A percentile compares a stretch with the other conserved stretches of the same genome.
Evolutionary conservation across 2,113 vertebrate genomes (phyloP).

Genomic region (Cromileptes altivelis): DNA sequence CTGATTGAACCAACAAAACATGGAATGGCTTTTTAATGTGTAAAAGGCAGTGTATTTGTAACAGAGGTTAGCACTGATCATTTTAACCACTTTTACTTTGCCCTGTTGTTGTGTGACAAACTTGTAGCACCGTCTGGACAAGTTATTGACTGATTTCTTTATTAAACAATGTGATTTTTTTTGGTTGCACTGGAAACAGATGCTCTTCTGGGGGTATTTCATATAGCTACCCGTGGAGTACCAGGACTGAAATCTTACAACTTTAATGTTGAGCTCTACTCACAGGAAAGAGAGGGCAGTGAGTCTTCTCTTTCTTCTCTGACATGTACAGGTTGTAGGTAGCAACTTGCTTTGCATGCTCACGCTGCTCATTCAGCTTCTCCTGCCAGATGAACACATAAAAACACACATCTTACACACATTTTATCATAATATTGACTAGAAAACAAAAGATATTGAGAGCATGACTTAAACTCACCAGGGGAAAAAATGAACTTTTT

Average conservation of each 20-base stretch:
- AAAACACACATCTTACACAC: not conserved
- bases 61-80: not conserved
- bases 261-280: constrained; percentile 45
- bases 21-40: no score
- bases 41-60: not conserved
- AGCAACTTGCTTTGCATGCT: constrained; percentile 81
- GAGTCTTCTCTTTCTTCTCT: constrained; percentile 74
- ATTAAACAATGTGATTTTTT: not conserved
- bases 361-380: constrained; percentile 65
- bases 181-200: not conserved
- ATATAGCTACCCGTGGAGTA: not conserved
- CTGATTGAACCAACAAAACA: no score
- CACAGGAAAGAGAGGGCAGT: constrained; percentile 73
- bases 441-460: not conserved
- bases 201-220: not conserved
- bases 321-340: constrained; percentile 83
- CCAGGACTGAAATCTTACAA: not conserved
- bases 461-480: not conserved
- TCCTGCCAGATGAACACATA: constrained; percentile 66
- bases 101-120: not conserved
- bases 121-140: no score
- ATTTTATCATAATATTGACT: not conserved
- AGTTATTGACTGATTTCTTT: not conserved
- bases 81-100: not conserved
- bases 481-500: not conserved